These are phyloP conservation scores for Phyllotreta cruciferae DNA, from an alignment of 2,888 invertebrate genomes.

Conservation along the genomic window DNA sequence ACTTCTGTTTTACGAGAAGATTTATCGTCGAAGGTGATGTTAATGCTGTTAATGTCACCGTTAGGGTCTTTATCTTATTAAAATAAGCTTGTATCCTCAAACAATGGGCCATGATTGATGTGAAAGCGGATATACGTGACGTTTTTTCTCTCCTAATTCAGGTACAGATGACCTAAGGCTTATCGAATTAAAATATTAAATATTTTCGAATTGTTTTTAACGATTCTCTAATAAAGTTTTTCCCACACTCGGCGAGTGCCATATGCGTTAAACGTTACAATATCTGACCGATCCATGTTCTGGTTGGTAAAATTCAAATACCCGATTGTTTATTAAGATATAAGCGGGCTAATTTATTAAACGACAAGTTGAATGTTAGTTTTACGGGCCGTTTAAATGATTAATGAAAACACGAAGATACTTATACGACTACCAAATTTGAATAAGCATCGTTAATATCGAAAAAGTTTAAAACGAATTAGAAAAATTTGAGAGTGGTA, in stretches of 20 bases:
- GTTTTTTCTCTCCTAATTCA: conserved; percentile 9
- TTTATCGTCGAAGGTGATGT: conserved; percentile 40
- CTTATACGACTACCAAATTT: no score
- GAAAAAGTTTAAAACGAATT: no score
- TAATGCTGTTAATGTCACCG: conserved; percentile 44
- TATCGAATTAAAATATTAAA: background rate
- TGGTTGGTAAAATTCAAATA: conserved; percentile 28
- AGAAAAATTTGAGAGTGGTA: no score
- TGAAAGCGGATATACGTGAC: conserved; percentile 2
- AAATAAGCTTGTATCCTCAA: conserved; percentile 25
- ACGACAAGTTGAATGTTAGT: no score
- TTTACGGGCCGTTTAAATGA: no score
- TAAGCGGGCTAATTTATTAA: conserved; percentile 11
- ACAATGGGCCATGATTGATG: conserved; percentile 36
- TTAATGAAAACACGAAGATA: no score
- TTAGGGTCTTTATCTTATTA: conserved; percentile 31
- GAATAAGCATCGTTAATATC: no score
- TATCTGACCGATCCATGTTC: conserved; percentile 6
- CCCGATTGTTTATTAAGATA: conserved; percentile 28
- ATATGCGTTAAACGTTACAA: conserved; percentile 35
- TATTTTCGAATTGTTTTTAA: conserved; percentile 13
- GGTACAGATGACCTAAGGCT: background rate
- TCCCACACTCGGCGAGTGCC: conserved; percentile 35
- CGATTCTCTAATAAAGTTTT: conserved; percentile 14
- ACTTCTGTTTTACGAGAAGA: conserved; percentile 44